Conservation (phyloP, 2,888 invertebrate genomes). For the Neoitamus cyanurus region DNA sequence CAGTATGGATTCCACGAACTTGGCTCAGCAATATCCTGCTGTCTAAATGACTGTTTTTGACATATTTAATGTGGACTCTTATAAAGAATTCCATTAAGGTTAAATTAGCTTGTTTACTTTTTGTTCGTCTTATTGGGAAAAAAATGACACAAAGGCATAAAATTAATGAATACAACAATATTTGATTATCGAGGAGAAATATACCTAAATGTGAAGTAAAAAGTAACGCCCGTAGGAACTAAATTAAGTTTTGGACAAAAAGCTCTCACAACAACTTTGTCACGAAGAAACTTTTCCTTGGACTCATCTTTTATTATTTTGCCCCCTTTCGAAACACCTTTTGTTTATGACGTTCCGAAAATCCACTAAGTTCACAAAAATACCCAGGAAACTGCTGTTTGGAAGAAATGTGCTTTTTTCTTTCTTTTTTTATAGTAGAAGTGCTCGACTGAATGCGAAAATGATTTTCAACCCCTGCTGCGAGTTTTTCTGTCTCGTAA, state of each 20-base stretch:
- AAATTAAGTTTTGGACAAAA: not conserved
- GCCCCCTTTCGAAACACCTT: not conserved
- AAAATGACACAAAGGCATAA: no score
- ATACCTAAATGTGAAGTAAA: no score
- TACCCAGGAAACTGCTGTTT: not conserved
- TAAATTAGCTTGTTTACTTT: no score
- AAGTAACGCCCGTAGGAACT: no score
- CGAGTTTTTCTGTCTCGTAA: not conserved
- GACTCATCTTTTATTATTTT: not conserved
- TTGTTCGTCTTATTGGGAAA: no score
- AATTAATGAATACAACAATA: no score
- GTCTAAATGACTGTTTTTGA: no score
- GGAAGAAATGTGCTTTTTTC: not conserved
- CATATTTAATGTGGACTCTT: no score
- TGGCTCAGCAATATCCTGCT: no score
- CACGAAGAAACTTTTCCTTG: not conserved
- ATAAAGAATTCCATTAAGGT: no score
- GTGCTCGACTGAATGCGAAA: not conserved
- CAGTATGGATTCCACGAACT: no score
- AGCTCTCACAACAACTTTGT: not conserved
- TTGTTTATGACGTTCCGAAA: not conserved
- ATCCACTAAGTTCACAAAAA: not conserved
- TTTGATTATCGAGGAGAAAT: no score
- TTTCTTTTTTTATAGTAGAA: not conserved
- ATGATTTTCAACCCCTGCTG: not conserved